Conservation (phyloP, 2,888 invertebrate species). For the Fragum whitleyi region DNA sequence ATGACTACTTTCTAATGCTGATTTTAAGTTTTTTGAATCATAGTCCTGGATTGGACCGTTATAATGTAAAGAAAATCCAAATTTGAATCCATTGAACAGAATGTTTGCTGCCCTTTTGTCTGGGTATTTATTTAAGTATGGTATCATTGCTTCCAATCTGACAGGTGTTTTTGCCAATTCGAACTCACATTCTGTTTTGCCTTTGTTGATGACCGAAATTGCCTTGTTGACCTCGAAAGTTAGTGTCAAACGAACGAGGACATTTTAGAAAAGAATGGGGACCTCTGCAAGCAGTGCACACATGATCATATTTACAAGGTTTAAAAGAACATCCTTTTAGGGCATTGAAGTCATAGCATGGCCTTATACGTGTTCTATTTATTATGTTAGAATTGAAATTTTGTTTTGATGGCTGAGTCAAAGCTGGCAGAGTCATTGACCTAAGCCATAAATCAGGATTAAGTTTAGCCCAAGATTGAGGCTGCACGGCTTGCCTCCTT, state of each 20-base stretch:
- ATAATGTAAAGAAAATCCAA: neutral
- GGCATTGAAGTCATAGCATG: neutral
- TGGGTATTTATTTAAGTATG: neutral
- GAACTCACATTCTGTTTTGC: neutral
- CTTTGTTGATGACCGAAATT: neutral
- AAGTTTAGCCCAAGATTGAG: conserved; percentile 18
- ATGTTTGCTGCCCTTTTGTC: neutral
- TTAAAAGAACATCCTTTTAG: neutral
- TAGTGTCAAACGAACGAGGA: neutral
- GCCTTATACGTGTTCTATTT: neutral
- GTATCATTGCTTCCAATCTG: neutral
- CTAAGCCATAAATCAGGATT: conserved; percentile 28
- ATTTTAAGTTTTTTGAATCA: conserved; percentile 17
- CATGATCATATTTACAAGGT: neutral
- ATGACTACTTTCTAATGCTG: neutral
- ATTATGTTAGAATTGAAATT: neutral
- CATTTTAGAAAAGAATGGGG: neutral
- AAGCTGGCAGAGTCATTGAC: conserved; percentile 11
- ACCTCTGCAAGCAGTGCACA: conserved; percentile 10
- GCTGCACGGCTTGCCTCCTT: conserved; percentile 11
- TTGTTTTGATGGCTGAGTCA: neutral
- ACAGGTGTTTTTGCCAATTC: conserved; percentile 12
- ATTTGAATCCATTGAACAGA: conserved; percentile 12
- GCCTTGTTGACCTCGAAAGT: neutral
- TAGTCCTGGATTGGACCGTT: neutral